These are phyloP conservation scores for Bettongia penicillata DNA, from an alignment of 2,113 vertebrate species.

Conservation along the genomic window DNA sequence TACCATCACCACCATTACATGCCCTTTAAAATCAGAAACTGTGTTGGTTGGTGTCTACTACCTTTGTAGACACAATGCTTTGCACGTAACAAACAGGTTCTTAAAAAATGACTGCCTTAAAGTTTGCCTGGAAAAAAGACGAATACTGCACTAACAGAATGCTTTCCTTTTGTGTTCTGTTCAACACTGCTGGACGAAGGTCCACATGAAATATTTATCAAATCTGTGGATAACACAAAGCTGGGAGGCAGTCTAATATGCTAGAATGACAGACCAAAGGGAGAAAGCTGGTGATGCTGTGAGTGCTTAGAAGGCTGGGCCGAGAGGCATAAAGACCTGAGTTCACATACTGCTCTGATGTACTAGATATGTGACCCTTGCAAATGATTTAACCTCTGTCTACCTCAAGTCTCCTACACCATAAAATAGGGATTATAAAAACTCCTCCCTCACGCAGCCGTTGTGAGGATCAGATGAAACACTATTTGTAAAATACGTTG, in stretches of 20 bases:
- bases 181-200: background rate
- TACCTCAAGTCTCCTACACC: background rate
- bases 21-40: no score
- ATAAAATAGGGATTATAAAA: background rate
- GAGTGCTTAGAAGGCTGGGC: background rate
- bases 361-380: background rate
- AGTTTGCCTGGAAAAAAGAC: background rate
- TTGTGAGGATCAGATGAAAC: background rate
- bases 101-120: background rate
- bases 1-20: no score
- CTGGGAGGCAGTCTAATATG: background rate
- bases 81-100: background rate
- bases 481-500: background rate
- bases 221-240: background rate
- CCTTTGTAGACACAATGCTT: no score
- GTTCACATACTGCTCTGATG: background rate
- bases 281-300: background rate
- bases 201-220: background rate
- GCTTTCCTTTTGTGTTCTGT: background rate
- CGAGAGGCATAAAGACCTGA: no score
- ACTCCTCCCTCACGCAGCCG: no score
- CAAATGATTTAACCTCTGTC: background rate
- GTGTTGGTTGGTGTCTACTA: no score
- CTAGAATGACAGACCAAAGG: background rate
- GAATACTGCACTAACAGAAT: background rate